A percentile compares a stretch with the other conserved stretches of the same genome.
Evolutionary conservation across 2,113 vertebrate genomes (phyloP).

Genomic region (Upupa epops): DNA sequence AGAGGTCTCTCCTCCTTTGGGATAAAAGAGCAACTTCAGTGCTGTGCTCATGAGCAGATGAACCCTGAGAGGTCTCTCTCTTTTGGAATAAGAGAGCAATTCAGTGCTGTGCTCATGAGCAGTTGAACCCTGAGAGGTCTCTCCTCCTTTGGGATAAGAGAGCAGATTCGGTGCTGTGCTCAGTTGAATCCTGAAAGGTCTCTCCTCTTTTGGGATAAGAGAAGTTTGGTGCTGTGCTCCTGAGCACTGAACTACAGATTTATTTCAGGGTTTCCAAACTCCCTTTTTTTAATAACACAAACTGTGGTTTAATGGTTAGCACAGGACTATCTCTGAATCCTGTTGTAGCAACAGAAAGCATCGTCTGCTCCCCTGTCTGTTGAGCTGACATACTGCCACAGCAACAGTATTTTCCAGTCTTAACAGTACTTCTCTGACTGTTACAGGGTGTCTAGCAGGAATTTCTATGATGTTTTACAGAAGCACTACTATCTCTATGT

Average conservation of each 20-base stretch:
- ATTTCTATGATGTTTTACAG: conserved; percentile 99
- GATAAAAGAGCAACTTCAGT: background rate
- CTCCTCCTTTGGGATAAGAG: background rate
- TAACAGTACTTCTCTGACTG: conserved; percentile 41
- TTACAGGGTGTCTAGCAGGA: conserved; percentile 92
- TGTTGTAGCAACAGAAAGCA: background rate
- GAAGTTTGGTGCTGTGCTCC: background rate
- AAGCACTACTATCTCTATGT: conserved; percentile 99
- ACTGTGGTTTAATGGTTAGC: background rate
- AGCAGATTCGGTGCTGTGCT: background rate
- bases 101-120: background rate
- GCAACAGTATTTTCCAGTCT: background rate
- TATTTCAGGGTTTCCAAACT: background rate
- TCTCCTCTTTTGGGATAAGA: background rate
- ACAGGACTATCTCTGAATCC: background rate
- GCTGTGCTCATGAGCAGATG: background rate
- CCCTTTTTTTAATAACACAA: background rate
- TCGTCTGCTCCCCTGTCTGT: background rate
- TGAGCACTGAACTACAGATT: background rate
- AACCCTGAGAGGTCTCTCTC: background rate
- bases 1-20: background rate
- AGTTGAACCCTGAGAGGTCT: background rate
- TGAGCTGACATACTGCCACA: background rate
- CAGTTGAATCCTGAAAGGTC: background rate
- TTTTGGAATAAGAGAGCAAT: background rate